A percentile compares a stretch with the other conserved stretches of the same genome.
phyloP scores from a whole-genome alignment of 2,113 vertebrate species.

The Eudyptes chrysolophus region DNA sequence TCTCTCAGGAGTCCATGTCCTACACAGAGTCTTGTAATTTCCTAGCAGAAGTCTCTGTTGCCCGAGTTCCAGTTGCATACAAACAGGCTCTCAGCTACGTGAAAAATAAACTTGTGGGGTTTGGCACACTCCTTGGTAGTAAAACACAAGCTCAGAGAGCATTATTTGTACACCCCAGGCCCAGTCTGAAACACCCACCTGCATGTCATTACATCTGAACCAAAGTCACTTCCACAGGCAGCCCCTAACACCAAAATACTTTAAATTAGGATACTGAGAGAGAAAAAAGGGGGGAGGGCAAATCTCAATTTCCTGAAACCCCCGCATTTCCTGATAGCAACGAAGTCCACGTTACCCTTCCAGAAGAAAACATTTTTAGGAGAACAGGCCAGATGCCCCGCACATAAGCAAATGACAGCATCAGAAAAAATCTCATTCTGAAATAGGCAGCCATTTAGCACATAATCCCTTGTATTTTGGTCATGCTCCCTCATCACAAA shows the following conservation, averaged over 20 bases:
- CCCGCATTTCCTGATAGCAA: not conserved
- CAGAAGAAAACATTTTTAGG: not conserved
- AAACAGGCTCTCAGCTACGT: rapidly evolving
- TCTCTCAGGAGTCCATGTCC: not conserved
- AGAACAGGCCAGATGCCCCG: not conserved
- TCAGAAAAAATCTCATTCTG: not conserved
- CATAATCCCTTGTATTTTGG: not conserved
- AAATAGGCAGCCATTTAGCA: not conserved
- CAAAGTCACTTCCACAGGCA: not conserved
- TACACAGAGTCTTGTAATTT: not conserved
- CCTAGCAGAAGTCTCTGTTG: not conserved
- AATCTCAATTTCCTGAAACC: not conserved
- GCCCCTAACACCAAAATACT: not conserved
- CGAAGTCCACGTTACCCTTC: not conserved
- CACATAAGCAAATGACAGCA: not conserved
- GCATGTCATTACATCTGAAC: not conserved
- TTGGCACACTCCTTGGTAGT: not conserved
- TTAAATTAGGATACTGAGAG: not conserved
- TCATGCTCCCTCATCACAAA: not conserved
- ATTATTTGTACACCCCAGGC: not conserved
- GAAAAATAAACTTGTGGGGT: not conserved
- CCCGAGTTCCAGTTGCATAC: no score
- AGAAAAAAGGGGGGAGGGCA: not conserved
- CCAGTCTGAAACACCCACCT: not conserved
- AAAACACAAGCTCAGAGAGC: not conserved